Percentiles rank a stretch among this genome's conserved stretches.
Conservation (phyloP, 2,797 vertebrate species). For the Prunella strophiata region DNA sequence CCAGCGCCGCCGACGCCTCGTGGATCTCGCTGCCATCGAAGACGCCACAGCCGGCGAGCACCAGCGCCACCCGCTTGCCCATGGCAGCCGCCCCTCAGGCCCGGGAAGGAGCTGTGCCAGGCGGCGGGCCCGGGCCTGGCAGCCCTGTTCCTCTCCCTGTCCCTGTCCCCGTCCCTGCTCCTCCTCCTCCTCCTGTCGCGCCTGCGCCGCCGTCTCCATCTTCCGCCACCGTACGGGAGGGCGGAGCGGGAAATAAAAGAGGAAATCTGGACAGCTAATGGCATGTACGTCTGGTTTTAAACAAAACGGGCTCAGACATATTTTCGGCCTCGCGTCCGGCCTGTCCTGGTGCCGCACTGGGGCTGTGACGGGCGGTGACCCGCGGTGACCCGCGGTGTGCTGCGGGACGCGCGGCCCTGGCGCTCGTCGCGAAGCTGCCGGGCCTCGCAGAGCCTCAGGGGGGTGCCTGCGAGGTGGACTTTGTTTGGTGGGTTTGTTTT, state of each 20-base stretch:
- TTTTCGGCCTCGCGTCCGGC: accelerated
- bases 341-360: accelerated
- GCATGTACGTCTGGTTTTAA: accelerated
- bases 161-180: too few relatives aligned
- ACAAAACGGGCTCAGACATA: accelerated
- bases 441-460: neutral
- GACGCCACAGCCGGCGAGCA: constrained; percentile 84
- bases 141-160: accelerated
- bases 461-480: accelerated
- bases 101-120: accelerated
- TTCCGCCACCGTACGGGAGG: accelerated
- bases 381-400: accelerated
- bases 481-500: neutral
- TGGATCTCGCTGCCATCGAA: constrained; percentile 83
- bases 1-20: constrained; percentile 79
- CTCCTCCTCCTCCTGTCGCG: neutral
- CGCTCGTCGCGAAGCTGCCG: too few relatives aligned
- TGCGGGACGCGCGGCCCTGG: accelerated
- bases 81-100: neutral
- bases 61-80: constrained; percentile 79
- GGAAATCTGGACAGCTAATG: accelerated
- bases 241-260: accelerated
- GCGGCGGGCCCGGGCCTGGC: accelerated
- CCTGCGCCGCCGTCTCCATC: neutral
- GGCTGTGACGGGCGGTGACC: neutral